phyloP scores from a whole-genome alignment of 2,888 invertebrate species.

The Lucinisca nassula region DNA sequence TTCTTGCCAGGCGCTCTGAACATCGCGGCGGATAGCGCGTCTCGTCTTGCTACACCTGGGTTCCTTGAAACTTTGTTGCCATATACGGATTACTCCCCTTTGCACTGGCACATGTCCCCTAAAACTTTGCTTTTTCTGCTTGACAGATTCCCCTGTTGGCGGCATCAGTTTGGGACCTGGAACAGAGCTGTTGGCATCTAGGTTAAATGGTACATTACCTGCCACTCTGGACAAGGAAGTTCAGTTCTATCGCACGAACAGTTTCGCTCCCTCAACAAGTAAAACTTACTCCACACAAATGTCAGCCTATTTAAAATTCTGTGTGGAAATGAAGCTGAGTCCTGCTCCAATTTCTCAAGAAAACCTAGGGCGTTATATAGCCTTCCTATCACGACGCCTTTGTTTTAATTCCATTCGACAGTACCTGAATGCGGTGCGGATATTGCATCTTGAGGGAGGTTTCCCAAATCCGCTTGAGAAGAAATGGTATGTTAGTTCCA shows the following conservation, averaged over 20 bases:
- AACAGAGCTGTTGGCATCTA: neutral
- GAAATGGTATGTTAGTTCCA: neutral
- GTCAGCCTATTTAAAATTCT: neutral
- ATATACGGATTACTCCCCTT: neutral
- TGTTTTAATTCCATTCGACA: conserved; percentile 8
- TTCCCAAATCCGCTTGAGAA: conserved; percentile 2
- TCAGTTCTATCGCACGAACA: neutral
- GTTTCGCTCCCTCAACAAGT: neutral
- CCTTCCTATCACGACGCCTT: conserved; percentile 6
- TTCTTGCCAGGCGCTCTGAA: neutral
- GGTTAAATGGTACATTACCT: neutral
- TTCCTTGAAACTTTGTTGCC: neutral
- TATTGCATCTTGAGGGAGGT: neutral
- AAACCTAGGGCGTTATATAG: conserved; percentile 19
- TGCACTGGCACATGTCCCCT: neutral
- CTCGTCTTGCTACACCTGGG: neutral
- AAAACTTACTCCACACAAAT: conserved; percentile 8
- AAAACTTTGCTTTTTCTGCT: neutral
- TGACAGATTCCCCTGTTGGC: neutral
- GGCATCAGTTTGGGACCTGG: neutral
- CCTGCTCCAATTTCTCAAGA: neutral
- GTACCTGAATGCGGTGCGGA: neutral
- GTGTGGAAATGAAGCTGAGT: neutral
- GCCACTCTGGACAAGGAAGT: conserved; percentile 12
- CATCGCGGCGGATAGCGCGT: neutral